Evolutionary conservation across 2,797 vertebrate species (phyloP).

Genomic region (Erethizon dorsatum): DNA sequence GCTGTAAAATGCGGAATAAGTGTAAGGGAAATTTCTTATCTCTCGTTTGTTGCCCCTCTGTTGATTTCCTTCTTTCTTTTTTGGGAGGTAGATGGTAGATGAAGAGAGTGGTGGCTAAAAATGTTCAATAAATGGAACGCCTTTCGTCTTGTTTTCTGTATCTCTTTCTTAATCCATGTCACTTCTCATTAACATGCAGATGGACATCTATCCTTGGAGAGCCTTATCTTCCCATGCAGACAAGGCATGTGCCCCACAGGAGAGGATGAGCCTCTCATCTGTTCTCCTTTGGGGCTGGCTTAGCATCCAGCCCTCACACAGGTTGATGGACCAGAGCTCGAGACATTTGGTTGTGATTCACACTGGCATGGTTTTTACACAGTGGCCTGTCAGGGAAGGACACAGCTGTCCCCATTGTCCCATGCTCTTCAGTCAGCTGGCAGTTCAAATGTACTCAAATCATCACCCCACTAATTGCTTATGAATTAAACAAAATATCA

Average conservation of each 20-base stretch:
- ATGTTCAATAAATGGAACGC: not conserved
- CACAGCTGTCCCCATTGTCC: not conserved
- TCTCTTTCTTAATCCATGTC: conserved; percentile 41
- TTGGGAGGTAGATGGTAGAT: not conserved
- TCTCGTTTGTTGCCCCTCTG: not conserved
- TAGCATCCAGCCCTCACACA: not conserved
- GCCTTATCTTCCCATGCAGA: conserved; percentile 22
- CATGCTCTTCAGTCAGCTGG: not conserved
- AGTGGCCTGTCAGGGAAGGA: not conserved
- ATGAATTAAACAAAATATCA: conserved; percentile 60
- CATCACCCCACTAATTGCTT: not conserved
- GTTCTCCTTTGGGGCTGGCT: conserved; percentile 15
- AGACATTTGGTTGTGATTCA: not conserved
- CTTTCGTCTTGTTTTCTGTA: conserved; percentile 50
- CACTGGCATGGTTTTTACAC: not conserved
- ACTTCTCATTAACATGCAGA: conserved; percentile 36
- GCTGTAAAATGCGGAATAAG: conserved; percentile 1
- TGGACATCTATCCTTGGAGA: conserved; percentile 39
- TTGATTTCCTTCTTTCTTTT: not conserved
- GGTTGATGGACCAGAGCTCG: not conserved
- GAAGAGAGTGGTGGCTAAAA: not conserved
- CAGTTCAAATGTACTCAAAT: not conserved
- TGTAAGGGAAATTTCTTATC: not conserved
- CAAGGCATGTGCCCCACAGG: not conserved
- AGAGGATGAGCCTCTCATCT: not conserved